A percentile compares a stretch with the other conserved stretches of the same genome.
Evolutionary conservation across 1,140 invertebrate species (phyloP).

Genomic region (Drosophila truncata): DNA sequence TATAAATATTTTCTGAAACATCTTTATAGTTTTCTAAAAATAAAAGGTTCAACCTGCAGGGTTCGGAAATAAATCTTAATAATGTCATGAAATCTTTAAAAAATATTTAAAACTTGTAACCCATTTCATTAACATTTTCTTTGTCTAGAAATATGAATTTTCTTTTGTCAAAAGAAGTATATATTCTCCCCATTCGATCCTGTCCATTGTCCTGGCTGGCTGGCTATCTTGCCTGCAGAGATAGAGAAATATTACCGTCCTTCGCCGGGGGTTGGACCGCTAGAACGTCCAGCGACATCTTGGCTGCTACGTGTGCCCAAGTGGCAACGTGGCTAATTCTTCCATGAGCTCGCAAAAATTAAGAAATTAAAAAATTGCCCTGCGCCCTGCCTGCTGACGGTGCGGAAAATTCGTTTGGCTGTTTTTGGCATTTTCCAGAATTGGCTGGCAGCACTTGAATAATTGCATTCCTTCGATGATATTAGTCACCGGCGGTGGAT

Average conservation of each 20-base stretch:
- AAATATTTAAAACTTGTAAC: too few relatives aligned
- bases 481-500: constrained; percentile 37
- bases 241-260: constrained; percentile 72
- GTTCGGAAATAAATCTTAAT: too few relatives aligned
- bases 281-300: constrained; percentile 49
- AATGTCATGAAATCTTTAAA: too few relatives aligned
- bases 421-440: constrained; percentile 76
- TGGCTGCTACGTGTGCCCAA: constrained; percentile 64
- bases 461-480: constrained; percentile 68
- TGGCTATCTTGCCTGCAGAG: constrained; percentile 13
- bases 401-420: constrained; percentile 73
- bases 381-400: constrained; percentile 65
- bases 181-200: background rate
- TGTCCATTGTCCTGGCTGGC: constrained; percentile 4
- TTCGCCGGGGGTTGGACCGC: constrained; percentile 21
- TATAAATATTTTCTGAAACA: background rate
- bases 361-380: constrained; percentile 85
- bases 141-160: too few relatives aligned
- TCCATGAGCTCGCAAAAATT: constrained; percentile 81
- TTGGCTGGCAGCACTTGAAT: constrained; percentile 72
- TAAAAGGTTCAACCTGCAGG: too few relatives aligned
- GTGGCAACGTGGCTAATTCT: constrained; percentile 69
- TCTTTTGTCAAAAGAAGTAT: too few relatives aligned
- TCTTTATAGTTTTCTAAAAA: background rate
- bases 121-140: too few relatives aligned